Evolutionary conservation across 2,888 invertebrate species (phyloP).

Genomic region (Zaprionus lineosus): DNA sequence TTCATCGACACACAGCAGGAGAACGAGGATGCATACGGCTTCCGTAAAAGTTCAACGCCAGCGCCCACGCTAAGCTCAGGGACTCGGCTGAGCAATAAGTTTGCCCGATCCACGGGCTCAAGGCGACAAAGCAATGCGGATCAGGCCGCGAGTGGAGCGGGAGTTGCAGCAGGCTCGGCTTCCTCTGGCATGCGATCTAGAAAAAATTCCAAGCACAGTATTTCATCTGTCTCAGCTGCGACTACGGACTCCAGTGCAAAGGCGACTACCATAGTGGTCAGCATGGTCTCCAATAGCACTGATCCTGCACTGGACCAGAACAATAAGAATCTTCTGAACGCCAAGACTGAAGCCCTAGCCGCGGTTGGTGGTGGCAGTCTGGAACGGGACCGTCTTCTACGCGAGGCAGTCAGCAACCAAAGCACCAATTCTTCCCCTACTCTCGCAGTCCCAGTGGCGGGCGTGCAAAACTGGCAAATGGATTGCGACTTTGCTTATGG

Average conservation of each 20-base stretch:
- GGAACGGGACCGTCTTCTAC: constrained; percentile 78
- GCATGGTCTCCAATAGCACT: constrained; percentile 78
- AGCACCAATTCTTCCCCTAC: constrained; percentile 24
- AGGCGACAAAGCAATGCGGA: constrained; percentile 58
- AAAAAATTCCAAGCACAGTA: constrained; percentile 80
- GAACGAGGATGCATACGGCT: constrained; percentile 80
- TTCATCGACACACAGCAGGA: constrained; percentile 86
- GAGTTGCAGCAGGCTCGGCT: constrained; percentile 41
- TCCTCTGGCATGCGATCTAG: constrained; percentile 75
- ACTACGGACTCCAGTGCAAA: constrained; percentile 53
- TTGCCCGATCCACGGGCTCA: constrained; percentile 64
- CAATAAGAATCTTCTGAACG: constrained; percentile 78
- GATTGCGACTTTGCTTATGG: constrained; percentile 82
- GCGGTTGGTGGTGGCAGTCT: constrained; percentile 30
- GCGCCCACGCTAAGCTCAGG: constrained; percentile 30
- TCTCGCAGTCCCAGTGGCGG: constrained; percentile 74
- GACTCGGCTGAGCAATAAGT: constrained; percentile 74
- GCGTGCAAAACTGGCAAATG: constrained; percentile 82
- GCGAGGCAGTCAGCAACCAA: constrained; percentile 81
- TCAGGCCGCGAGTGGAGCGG: constrained; percentile 64
- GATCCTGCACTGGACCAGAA: constrained; percentile 71
- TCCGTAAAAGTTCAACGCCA: constrained; percentile 78
- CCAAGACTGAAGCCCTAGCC: constrained; percentile 74
- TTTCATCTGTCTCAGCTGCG: constrained; percentile 40
- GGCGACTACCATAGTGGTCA: constrained; percentile 81